Percentiles rank a stretch among this genome's conserved stretches.
Conservation (phyloP, 2,797 vertebrate species). For the Pseudochirops cupreus region DNA sequence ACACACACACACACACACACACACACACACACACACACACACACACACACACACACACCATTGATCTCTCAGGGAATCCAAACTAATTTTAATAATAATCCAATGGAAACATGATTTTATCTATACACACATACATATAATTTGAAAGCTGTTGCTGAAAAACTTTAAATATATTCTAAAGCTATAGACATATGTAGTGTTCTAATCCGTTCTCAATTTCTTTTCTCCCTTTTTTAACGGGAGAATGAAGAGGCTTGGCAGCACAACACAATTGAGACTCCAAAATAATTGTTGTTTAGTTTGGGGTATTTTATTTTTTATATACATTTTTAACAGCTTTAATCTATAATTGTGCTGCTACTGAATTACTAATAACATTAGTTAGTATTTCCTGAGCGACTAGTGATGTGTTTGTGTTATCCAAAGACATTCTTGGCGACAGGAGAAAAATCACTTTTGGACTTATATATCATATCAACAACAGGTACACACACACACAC, state of each 20-base stretch:
- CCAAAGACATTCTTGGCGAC: background rate
- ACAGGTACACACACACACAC: background rate
- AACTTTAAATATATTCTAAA: background rate
- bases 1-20: background rate
- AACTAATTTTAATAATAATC: slow-evolving; percentile 37
- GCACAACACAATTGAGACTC: background rate
- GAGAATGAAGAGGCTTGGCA: background rate
- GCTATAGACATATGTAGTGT: background rate
- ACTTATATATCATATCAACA: background rate
- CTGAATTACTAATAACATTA: background rate
- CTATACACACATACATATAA: background rate
- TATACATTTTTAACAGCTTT: background rate
- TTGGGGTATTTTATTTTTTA: background rate
- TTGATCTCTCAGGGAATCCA: background rate
- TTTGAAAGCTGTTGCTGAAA: background rate
- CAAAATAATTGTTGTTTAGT: background rate
- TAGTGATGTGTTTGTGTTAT: background rate
- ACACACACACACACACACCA: background rate
- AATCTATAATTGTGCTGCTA: background rate
- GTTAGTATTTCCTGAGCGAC: background rate
- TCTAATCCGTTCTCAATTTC: background rate
- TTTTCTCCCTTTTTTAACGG: background rate
- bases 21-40: background rate
- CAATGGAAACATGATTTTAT: background rate
- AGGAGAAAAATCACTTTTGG: background rate